Percentiles rank a stretch among this genome's conserved stretches.
phyloP scores from a whole-genome alignment of 2,888 invertebrate genomes.

The Aporophyla nigra region DNA sequence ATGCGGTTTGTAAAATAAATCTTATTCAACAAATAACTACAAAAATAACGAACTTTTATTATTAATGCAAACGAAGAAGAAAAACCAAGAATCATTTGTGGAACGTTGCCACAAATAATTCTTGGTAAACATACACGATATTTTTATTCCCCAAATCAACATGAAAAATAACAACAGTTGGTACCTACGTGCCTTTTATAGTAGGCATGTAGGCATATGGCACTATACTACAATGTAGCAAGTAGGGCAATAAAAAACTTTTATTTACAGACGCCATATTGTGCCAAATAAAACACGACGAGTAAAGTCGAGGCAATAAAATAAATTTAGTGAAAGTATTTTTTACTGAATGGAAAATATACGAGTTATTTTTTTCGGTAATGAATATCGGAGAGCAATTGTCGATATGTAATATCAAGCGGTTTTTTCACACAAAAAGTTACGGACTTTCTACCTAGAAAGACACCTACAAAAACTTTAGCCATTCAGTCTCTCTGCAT shows the following conservation, averaged over 20 bases:
- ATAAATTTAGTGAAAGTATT: constrained; percentile 60
- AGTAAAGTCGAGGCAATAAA: constrained; percentile 56
- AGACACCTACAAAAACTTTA: neutral
- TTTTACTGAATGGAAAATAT: constrained; percentile 53
- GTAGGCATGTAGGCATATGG: constrained; percentile 21
- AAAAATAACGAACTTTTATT: neutral
- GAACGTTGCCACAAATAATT: neutral
- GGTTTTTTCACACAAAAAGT: neutral
- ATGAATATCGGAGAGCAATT: constrained; percentile 18
- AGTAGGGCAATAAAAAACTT: constrained; percentile 58
- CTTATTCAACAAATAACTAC: too few species aligned
- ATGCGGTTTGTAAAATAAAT: too few species aligned
- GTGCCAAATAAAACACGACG: constrained; percentile 60
- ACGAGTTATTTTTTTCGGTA: constrained; percentile 21
- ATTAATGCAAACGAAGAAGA: neutral
- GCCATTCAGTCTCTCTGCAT: neutral
- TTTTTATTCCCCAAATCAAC: constrained; percentile 12
- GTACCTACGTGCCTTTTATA: constrained; percentile 27
- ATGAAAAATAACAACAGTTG: constrained; percentile 19
- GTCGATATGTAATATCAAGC: neutral
- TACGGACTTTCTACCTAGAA: neutral
- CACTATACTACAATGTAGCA: constrained; percentile 34
- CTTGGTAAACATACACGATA: neutral
- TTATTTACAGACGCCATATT: constrained; percentile 62
- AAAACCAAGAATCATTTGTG: neutral